Evolutionary conservation across 2,797 vertebrate genomes (phyloP), one percentile per base, ranked within the genome.

Genomic region (Falco biarmicus): DNA sequence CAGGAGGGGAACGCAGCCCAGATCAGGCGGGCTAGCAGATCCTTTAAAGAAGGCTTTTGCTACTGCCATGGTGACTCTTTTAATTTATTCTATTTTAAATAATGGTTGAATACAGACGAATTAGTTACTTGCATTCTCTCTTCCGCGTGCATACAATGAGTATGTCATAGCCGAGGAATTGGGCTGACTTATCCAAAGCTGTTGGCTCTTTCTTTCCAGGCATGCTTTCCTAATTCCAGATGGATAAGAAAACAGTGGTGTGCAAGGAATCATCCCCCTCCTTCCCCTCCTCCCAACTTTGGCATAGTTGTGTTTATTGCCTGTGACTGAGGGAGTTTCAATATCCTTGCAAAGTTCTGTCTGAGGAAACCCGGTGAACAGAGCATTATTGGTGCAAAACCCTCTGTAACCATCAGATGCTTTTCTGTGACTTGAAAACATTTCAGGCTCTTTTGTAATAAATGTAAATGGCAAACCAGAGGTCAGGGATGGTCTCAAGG

Each of bases 191-290:
- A 56, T 81, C 94, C 94, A 97, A 86, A 94, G 83, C 95, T 86
- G 39, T 89, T 95, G 84, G 77, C 94, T 96, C 74, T 53, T n/a
- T 78, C 91, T 95, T 96, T 93, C 88, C 93, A 96, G 87, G 88
- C 84, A 7, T 95, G 92, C 96, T 96, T 97, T 97, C 95, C 94
- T 95, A 91, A 93, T 96, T 97, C 96, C 96, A 97, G 97, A 97
- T 97, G 97, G 94, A 91, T 90, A 94, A 92, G 87, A 87, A 89
- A 94, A 76, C 54, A 84, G 84, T 95, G 95, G 84, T 90, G 95
- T 93, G 83, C 85, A 79, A 89, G 71, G 56, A 92, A 83, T 86
- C 79, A 82, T 91, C 95, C 95, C 92, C 85, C 96, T 90, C 89
- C 65, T 77, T 68, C 92, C 90, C 73, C 87, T 93, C 91, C 96